phyloP scores from a whole-genome alignment of 1,140 invertebrate genomes.

The Calliopsis andreniformis region DNA sequence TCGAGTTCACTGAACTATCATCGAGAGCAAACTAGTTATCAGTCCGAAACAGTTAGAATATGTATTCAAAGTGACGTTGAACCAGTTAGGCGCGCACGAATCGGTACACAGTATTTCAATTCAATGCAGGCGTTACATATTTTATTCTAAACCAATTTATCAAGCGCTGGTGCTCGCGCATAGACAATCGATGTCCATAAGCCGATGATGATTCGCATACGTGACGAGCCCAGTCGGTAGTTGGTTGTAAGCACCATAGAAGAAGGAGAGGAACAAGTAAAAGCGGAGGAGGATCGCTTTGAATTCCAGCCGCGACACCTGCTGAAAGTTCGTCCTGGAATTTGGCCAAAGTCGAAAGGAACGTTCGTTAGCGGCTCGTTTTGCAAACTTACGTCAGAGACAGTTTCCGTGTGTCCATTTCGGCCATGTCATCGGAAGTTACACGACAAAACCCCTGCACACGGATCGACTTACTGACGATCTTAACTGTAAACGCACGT shows the following conservation, averaged over 20 bases:
- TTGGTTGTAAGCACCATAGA: slow-evolving; percentile 43
- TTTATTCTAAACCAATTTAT: slow-evolving; percentile 17
- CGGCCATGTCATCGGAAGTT: slow-evolving; percentile 40
- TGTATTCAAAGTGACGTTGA: neutral
- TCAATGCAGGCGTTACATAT: slow-evolving; percentile 31
- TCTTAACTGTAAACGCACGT: neutral
- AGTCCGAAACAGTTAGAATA: neutral
- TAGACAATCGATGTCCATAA: slow-evolving; percentile 27
- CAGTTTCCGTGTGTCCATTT: neutral
- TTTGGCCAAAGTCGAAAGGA: slow-evolving; percentile 69
- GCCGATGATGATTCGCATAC: slow-evolving; percentile 19
- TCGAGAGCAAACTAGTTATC: too few relatives aligned
- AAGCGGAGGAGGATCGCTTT: slow-evolving; percentile 41
- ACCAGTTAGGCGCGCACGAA: neutral
- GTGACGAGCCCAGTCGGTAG: slow-evolving; percentile 6
- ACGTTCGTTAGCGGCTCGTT: slow-evolving; percentile 34
- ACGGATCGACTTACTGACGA: neutral
- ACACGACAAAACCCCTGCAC: neutral
- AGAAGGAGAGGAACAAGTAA: neutral
- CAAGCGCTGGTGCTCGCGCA: slow-evolving; percentile 3
- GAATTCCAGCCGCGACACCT: slow-evolving; percentile 55
- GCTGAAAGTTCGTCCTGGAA: slow-evolving; percentile 69
- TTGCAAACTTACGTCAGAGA: slow-evolving; percentile 38
- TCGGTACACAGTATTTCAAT: slow-evolving; percentile 12
- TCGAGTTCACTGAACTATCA: too few relatives aligned